Conservation (phyloP, 1,140 invertebrate genomes). For the Laupala kohalensis region DNA sequence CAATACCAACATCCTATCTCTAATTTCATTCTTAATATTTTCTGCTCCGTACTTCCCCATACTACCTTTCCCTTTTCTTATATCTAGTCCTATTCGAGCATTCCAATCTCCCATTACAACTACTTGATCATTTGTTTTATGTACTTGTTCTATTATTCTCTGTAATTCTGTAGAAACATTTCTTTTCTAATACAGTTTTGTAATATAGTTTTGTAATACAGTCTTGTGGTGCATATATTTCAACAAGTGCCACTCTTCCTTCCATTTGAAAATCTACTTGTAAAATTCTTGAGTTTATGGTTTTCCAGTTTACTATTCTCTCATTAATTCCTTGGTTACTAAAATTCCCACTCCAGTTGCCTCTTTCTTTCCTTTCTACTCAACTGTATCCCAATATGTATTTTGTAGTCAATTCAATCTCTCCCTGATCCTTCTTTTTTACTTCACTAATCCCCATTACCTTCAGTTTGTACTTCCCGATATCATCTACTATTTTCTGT, state of each 20-base stretch:
- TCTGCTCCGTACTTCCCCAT: background rate
- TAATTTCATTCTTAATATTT: background rate
- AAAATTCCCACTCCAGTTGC: background rate
- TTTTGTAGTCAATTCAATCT: background rate
- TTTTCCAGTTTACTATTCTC: background rate
- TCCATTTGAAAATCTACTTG: background rate
- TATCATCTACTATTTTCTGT: background rate
- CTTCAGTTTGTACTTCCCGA: conserved; percentile 1
- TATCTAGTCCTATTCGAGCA: background rate
- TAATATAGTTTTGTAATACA: too few relatives aligned
- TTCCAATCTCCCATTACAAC: background rate
- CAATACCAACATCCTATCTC: background rate
- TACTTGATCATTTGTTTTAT: background rate
- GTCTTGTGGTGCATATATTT: background rate
- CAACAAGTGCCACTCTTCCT: background rate
- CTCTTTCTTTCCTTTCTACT: background rate
- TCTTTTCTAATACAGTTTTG: background rate
- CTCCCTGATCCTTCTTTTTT: background rate
- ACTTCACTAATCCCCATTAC: conserved; percentile 2
- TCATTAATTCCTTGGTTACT: background rate
- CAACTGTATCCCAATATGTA: background rate
- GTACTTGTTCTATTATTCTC: background rate
- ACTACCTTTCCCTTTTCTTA: background rate
- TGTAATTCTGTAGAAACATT: background rate
- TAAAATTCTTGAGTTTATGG: background rate